A percentile compares a stretch with the other conserved stretches of the same genome.
Conservation (phyloP, 2,797 vertebrate species). For the Intellagama lesueurii region DNA sequence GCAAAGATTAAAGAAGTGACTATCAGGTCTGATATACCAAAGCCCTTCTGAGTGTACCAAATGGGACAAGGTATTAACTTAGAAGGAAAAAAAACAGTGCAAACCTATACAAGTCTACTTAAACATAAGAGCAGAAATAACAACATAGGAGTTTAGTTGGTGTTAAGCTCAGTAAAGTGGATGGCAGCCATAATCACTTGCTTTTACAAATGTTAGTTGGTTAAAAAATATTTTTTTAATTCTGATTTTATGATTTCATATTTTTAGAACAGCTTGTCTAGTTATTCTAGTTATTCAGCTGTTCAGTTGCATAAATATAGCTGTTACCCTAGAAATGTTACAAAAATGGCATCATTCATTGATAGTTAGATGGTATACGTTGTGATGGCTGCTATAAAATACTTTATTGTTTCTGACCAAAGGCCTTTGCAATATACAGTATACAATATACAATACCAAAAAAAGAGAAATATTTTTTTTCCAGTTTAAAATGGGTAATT, state of each 20-base stretch:
- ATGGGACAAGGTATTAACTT: background rate
- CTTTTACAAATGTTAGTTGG: background rate
- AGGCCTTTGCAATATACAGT: too few relatives aligned
- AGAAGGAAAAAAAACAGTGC: too few relatives aligned
- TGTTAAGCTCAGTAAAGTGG: background rate
- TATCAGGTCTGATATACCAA: background rate
- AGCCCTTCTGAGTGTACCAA: background rate
- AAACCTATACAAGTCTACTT: background rate
- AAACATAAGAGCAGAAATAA: background rate
- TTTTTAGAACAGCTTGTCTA: background rate
- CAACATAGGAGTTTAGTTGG: background rate
- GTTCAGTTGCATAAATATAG: background rate
- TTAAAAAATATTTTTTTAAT: background rate
- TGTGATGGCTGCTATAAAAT: too few relatives aligned
- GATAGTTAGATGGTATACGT: constrained; percentile 8
- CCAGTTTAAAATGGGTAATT: too few relatives aligned
- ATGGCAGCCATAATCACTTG: background rate
- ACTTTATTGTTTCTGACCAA: too few relatives aligned
- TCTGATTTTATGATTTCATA: background rate
- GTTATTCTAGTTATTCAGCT: background rate
- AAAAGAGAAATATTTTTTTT: too few relatives aligned
- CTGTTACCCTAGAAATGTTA: constrained; percentile 2
- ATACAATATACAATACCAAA: too few relatives aligned
- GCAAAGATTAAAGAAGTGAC: background rate
- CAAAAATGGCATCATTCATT: background rate